Evolutionary conservation across 2,888 invertebrate species (phyloP).

Genomic region (Gymnocheta viridis): DNA sequence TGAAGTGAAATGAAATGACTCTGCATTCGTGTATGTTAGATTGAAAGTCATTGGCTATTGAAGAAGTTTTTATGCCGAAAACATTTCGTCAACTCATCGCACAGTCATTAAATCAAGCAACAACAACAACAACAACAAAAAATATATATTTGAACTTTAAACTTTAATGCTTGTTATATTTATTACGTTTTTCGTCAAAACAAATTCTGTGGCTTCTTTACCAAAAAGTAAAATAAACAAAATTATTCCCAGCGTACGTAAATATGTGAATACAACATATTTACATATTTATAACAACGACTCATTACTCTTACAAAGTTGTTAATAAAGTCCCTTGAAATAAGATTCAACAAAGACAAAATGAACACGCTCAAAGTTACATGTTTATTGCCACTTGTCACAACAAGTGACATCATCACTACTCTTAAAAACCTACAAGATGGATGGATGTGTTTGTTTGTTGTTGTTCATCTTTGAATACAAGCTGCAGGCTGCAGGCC

Average conservation of each 20-base stretch:
- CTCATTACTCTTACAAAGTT: slow-evolving; percentile 21
- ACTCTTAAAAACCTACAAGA: slow-evolving; percentile 46
- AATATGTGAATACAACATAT: background rate
- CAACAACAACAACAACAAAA: too few relatives aligned
- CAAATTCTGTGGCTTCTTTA: background rate
- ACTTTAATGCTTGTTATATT: slow-evolving; percentile 48
- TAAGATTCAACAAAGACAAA: slow-evolving; percentile 10
- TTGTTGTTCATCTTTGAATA: slow-evolving; percentile 3
- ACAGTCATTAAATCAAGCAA: slow-evolving; percentile 29
- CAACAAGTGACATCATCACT: slow-evolving; percentile 63
- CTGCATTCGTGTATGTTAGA: background rate
- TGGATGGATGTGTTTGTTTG: slow-evolving; percentile 59
- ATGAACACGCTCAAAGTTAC: slow-evolving; percentile 48
- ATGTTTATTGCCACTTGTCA: slow-evolving; percentile 67
- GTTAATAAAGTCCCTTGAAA: slow-evolving; percentile 60
- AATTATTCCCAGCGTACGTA: slow-evolving; percentile 44
- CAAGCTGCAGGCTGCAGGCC: background rate
- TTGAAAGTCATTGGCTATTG: background rate
- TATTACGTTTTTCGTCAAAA: slow-evolving; percentile 7
- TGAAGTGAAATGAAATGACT: background rate
- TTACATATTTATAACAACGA: background rate
- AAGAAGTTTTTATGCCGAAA: background rate
- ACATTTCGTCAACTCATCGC: slow-evolving; percentile 26
- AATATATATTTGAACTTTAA: slow-evolving; percentile 59
- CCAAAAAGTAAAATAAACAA: background rate